phyloP scores from a whole-genome alignment of 2,797 vertebrate genomes.

The Labroides dimidiatus region DNA sequence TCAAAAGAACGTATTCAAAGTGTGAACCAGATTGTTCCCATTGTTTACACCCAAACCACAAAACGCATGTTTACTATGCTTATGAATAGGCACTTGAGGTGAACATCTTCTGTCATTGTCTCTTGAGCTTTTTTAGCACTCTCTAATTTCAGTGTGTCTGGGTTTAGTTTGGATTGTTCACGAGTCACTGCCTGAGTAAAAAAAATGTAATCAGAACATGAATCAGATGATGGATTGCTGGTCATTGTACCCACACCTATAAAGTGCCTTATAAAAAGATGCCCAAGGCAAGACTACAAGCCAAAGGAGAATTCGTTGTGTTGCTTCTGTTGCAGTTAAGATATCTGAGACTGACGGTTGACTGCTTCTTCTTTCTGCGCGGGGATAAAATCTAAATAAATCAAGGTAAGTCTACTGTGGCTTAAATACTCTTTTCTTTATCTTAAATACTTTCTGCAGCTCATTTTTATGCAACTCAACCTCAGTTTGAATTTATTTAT shows the following conservation, averaged over 20 bases:
- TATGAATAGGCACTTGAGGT: slow-evolving; percentile 36
- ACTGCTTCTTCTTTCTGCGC: neutral
- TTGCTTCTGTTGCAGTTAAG: neutral
- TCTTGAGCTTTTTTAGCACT: slow-evolving; percentile 12
- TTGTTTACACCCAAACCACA: slow-evolving; percentile 67
- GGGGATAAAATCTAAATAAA: neutral
- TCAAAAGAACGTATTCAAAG: slow-evolving; percentile 53
- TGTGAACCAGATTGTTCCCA: slow-evolving; percentile 36
- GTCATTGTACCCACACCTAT: slow-evolving; percentile 33
- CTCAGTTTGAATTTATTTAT: neutral
- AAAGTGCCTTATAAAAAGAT: slow-evolving; percentile 53
- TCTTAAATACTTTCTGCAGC: neutral
- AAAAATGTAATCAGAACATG: neutral
- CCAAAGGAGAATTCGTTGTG: slow-evolving; percentile 9
- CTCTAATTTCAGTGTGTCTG: slow-evolving; percentile 55
- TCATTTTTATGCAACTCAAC: no score
- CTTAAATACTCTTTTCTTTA: neutral
- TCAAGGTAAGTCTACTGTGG: slow-evolving; percentile 39
- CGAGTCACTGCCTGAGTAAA: slow-evolving; percentile 1
- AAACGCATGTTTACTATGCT: slow-evolving; percentile 60
- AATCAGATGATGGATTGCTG: slow-evolving; percentile 17
- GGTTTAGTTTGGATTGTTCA: slow-evolving; percentile 32
- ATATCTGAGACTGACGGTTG: slow-evolving; percentile 9
- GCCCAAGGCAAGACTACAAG: neutral
- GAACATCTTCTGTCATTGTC: slow-evolving; percentile 33